Conservation (phyloP, 1,140 invertebrate genomes). For the Cyclina sinensis region DNA sequence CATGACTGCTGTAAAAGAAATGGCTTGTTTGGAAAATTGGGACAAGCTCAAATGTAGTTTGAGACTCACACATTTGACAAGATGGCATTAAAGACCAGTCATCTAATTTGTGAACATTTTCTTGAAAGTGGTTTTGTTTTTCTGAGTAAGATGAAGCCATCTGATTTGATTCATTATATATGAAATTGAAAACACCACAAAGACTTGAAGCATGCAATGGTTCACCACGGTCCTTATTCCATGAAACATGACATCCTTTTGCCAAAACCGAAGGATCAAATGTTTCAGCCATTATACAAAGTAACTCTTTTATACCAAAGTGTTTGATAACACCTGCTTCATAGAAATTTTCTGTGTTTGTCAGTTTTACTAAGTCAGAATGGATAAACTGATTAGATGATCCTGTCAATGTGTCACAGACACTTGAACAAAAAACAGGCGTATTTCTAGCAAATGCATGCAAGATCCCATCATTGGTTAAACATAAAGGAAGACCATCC, state of each 20-base stretch:
- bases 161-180: not conserved
- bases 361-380: not conserved
- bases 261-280: not conserved
- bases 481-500: not conserved
- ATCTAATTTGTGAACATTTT: not conserved
- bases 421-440: not conserved
- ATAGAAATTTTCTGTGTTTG: not conserved
- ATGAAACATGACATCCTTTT: not conserved
- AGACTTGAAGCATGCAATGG: not conserved
- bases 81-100: slow-evolving; percentile 26
- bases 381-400: not conserved
- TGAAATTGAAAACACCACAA: not conserved
- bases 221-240: not conserved
- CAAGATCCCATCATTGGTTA: slow-evolving; percentile 17
- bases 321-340: not conserved
- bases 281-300: not conserved
- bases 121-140: not conserved
- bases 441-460: not conserved
- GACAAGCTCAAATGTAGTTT: not conserved
- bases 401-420: not conserved
- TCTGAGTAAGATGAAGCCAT: not conserved
- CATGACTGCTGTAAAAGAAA: not conserved
- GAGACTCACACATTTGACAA: not conserved
- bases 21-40: not conserved
- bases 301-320: not conserved